Evolutionary conservation across 2,113 vertebrate genomes (phyloP), one percentile per base, ranked within the genome.

Genomic region (Beaufortia kweichowensis): DNA sequence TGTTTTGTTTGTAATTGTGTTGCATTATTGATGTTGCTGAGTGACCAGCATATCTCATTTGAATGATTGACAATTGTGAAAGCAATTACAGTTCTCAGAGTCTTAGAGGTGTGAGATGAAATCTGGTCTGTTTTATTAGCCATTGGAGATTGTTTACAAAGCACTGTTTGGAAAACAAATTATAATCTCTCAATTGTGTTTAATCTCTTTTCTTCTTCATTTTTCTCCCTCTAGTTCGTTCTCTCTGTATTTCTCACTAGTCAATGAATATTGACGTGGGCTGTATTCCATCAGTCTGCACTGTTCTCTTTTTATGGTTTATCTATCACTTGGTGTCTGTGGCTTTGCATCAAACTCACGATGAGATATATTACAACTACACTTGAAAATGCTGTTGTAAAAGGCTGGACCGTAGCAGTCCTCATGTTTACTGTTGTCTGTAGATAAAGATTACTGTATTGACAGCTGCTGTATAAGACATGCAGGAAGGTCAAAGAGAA

Each of bases 11-110:
- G 43, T 46, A 29, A 28, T 14, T 19, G 2, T 29, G 41, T 26
- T 67, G 10, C 65, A 50, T 66, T 46, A 39, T 65, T 46, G 15
- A 23, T n/a, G 17, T 50, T 21, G 35, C 86, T 85, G 85, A 67
- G 79, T 80, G 83, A 84, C 83, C 59, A 87, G 85, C 69, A 31
- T 75, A 76, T 76, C 82, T 64, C 82, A 56, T 60, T 73, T 72
- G 75, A 55, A 76, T 75, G 76, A 83, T 68, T 78, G 80, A 73
- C 77, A 78, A 57, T 24, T 79, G 57, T 76, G 55, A 83, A 74
- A 83, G 75, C 77, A 77, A 84, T 85, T 75, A 83, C 43, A 81
- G 43, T 73, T 78, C 65, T 75, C 61, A 24, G 53, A 24, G 53
- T 55, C 50, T 68, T 57, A 61, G 66, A 67, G 46, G 65, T 79